Percentiles rank a stretch among this genome's conserved stretches.
Conservation (phyloP, 1,140 invertebrate species). For the Drosophila paulistorum region DNA sequence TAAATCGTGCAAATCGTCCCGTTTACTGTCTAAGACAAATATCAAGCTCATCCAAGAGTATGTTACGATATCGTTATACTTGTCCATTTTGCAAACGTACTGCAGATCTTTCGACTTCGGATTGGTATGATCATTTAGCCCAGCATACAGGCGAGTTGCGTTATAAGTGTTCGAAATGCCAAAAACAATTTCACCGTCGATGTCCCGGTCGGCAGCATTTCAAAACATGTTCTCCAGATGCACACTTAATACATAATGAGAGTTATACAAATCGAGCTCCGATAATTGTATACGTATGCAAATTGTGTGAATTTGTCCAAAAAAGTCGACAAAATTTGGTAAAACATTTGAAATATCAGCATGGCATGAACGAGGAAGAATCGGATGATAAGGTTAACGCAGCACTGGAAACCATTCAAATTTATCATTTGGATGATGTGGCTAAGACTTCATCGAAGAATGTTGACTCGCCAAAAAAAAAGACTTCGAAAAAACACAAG, state of each 20-base stretch:
- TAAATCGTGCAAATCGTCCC: constrained; percentile 19
- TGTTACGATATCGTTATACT: constrained; percentile 4
- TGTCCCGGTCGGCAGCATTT: constrained; percentile 16
- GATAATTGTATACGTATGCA: constrained; percentile 84
- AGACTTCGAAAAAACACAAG: neutral
- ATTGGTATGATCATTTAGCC: constrained; percentile 85
- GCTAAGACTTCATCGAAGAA: neutral
- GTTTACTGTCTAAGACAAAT: constrained; percentile 10
- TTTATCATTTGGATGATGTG: neutral
- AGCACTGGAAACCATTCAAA: neutral
- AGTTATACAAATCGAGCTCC: constrained; percentile 15
- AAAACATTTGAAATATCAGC: constrained; percentile 84
- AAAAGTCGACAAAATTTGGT: constrained; percentile 83
- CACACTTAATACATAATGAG: neutral
- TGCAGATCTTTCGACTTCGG: neutral
- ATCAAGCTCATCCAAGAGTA: neutral
- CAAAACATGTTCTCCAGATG: constrained; percentile 20
- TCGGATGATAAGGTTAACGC: constrained; percentile 4
- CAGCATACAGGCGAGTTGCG: constrained; percentile 87
- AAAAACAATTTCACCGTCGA: neutral
- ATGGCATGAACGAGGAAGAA: constrained; percentile 54
- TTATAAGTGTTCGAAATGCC: constrained; percentile 85
- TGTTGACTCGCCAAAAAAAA: neutral
- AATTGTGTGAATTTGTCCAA: constrained; percentile 86
- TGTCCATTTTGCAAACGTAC: constrained; percentile 66